Evolutionary conservation across 1,140 invertebrate species (phyloP).

Genomic region (Sinella curviseta): DNA sequence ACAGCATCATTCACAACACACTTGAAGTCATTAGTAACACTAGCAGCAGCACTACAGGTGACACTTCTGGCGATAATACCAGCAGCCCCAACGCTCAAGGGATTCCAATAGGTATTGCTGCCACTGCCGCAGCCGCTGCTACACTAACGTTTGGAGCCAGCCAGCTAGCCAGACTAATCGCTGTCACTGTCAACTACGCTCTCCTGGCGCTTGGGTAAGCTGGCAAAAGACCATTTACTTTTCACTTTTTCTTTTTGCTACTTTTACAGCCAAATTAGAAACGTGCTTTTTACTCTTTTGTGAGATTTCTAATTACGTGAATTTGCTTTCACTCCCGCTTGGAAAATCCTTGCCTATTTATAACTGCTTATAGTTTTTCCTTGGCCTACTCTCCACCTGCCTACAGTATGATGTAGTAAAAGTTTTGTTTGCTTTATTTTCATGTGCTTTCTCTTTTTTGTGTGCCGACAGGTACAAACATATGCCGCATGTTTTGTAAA

Average conservation of each 20-base stretch:
- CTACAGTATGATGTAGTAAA: no score
- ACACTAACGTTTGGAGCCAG: constrained; percentile 21
- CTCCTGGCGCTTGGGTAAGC: constrained; percentile 46
- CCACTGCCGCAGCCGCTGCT: background rate
- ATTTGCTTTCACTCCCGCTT: no score
- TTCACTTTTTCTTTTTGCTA: background rate
- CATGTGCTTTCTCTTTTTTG: no score
- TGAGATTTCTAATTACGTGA: no score
- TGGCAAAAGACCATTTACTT: background rate
- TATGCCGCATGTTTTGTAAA: no score
- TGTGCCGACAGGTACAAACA: no score
- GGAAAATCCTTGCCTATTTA: no score
- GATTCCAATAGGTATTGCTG: constrained; percentile 10
- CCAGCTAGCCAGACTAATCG: constrained; percentile 37
- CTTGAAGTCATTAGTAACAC: background rate
- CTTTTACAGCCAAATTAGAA: background rate
- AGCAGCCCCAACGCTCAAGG: background rate
- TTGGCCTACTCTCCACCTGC: no score
- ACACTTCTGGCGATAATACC: background rate
- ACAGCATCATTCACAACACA: background rate
- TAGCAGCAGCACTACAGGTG: background rate
- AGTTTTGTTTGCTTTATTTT: no score
- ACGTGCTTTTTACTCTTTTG: no score
- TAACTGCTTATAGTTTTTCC: no score
- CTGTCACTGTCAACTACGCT: constrained; percentile 45